Percentiles rank a stretch among this genome's conserved stretches.
These are phyloP conservation scores for Oncorhynchus clarkii DNA, from an alignment of 2,113 vertebrate genomes.

Conservation along the genomic window DNA sequence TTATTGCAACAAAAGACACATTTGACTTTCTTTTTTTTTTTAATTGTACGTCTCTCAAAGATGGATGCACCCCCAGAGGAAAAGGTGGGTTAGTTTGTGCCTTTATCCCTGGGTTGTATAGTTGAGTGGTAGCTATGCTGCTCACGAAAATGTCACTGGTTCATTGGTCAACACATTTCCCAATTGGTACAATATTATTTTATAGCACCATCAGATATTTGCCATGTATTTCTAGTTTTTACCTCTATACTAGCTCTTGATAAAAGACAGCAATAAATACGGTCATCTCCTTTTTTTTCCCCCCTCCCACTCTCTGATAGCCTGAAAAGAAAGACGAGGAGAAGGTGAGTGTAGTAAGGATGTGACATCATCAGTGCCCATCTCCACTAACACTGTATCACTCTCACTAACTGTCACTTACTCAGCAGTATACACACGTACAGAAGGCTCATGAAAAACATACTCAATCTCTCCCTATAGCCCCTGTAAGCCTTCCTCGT, in stretches of 20 bases:
- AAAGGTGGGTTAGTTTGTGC: constrained; percentile 52
- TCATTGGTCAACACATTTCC: too few species aligned
- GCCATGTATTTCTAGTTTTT: too few species aligned
- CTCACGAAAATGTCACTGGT: too few species aligned
- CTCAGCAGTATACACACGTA: constrained; percentile 7
- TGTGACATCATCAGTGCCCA: not conserved
- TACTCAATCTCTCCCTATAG: not conserved
- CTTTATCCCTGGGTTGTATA: not conserved
- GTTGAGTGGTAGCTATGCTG: too few species aligned
- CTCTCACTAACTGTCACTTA: not conserved
- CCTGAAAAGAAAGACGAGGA: constrained; percentile 46
- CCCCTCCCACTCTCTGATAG: constrained; percentile 7
- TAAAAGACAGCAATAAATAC: not conserved
- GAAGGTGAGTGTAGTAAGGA: constrained; percentile 40
- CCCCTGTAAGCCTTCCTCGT: constrained; percentile 29
- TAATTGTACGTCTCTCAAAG: constrained; percentile 42
- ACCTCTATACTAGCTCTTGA: not conserved
- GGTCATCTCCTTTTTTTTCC: not conserved
- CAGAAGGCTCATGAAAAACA: too few species aligned
- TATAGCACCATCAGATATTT: too few species aligned
- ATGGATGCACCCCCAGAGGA: constrained; percentile 32
- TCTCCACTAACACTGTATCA: not conserved
- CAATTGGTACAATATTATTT: too few species aligned
- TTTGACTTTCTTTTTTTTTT: constrained; percentile 1
- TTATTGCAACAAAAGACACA: not conserved